phyloP scores from a whole-genome alignment of 1,140 invertebrate species.

The Ips typographus region DNA sequence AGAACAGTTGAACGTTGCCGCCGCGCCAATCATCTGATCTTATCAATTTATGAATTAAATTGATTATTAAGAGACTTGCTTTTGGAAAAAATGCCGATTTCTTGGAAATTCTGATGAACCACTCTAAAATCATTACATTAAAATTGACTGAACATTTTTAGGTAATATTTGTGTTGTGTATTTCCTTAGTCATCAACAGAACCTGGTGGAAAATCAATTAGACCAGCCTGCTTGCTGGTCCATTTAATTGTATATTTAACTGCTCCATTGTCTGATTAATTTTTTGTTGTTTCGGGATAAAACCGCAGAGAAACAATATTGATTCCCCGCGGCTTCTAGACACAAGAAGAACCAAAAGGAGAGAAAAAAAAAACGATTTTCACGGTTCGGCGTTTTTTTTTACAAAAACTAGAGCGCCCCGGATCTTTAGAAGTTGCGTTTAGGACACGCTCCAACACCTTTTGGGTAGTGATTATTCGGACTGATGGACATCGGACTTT shows the following conservation, averaged over 20 bases:
- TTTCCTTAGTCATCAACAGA: no score
- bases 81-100: no score
- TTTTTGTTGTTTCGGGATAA: not conserved
- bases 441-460: slow-evolving; percentile 13
- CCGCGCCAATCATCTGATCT: no score
- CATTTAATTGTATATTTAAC: slow-evolving; percentile 29
- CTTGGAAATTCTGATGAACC: no score
- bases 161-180: no score
- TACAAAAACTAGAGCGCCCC: slow-evolving; percentile 5
- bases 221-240: slow-evolving; percentile 9
- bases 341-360: not conserved
- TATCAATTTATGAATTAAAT: no score
- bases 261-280: slow-evolving; percentile 20
- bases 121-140: no score
- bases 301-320: slow-evolving; percentile 24
- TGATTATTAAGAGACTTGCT: no score
- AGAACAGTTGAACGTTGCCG: no score
- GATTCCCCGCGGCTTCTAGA: not conserved
- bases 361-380: slow-evolving; percentile 7
- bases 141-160: no score
- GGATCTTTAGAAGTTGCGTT: slow-evolving; percentile 11
- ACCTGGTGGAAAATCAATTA: no score
- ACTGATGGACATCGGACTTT: slow-evolving; percentile 14
- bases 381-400: slow-evolving; percentile 21
- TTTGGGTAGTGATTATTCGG: slow-evolving; percentile 17